These are phyloP conservation scores for Mythimna impura DNA, from an alignment of 2,888 invertebrate genomes.

Conservation along the genomic window DNA sequence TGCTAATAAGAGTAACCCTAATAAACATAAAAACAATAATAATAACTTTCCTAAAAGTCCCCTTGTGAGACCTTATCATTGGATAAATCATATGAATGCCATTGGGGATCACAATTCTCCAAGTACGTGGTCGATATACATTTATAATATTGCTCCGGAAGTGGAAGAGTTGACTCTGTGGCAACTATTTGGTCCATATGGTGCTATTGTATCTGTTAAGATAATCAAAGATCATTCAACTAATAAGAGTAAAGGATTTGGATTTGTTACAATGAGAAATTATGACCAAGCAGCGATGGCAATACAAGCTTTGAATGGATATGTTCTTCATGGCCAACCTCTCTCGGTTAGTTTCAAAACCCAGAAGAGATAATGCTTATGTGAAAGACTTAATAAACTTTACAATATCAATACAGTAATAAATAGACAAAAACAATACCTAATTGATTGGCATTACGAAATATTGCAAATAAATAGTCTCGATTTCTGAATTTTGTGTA, in stretches of 20 bases:
- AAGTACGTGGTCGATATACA: conserved; percentile 89
- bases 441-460: conserved; percentile 85
- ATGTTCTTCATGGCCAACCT: conserved; percentile 86
- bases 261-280: conserved; percentile 90
- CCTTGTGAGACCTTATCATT: conserved; percentile 87
- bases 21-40: conserved; percentile 89
- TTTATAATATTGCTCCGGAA: conserved; percentile 89
- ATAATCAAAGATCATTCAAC: conserved; percentile 90
- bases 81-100: conserved; percentile 89
- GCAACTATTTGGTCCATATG: conserved; percentile 90
- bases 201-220: conserved; percentile 90
- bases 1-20: conserved; percentile 90
- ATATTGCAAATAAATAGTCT: conserved; percentile 79
- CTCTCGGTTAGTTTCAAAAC: conserved; percentile 90
- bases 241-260: conserved; percentile 90
- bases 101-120: conserved; percentile 88
- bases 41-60: conserved; percentile 87
- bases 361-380: conserved; percentile 90
- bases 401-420: conserved; percentile 89
- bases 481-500: conserved; percentile 75
- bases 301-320: conserved; percentile 89
- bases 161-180: conserved; percentile 89
- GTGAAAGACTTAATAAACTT: conserved; percentile 81
- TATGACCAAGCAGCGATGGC: conserved; percentile 90
- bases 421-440: conserved; percentile 83